These are phyloP conservation scores for Eupithecia dodoneata DNA, from an alignment of 2,888 invertebrate genomes.

Conservation along the genomic window DNA sequence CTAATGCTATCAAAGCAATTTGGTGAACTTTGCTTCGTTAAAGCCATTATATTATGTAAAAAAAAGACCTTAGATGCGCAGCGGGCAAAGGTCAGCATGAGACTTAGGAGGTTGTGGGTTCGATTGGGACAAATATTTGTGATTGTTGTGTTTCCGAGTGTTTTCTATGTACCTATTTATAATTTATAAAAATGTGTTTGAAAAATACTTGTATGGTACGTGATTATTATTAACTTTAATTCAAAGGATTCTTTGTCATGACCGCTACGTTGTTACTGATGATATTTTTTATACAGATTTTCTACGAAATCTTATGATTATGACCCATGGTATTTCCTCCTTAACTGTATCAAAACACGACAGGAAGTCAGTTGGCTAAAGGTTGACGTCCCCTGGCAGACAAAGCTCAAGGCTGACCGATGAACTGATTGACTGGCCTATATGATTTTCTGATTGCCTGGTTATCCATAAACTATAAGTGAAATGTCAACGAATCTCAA, in stretches of 20 bases:
- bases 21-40: background rate
- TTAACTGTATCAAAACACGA: background rate
- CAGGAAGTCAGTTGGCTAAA: background rate
- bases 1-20: background rate
- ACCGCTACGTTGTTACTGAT: background rate
- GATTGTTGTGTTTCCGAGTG: too few species aligned
- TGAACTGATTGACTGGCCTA: constrained; percentile 59
- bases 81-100: too few species aligned
- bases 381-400: constrained; percentile 25
- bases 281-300: background rate
- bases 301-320: background rate
- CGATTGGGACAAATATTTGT: too few species aligned
- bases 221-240: too few species aligned
- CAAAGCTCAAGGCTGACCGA: constrained; percentile 41
- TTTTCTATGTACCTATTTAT: too few species aligned
- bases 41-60: background rate
- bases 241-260: background rate
- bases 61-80: too few species aligned
- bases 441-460: constrained; percentile 64
- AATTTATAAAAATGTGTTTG: too few species aligned
- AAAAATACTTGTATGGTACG: background rate
- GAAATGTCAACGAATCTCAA: background rate
- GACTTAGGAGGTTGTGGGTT: too few species aligned
- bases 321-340: background rate
- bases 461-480: constrained; percentile 35